Evolutionary conservation across 2,797 vertebrate species (phyloP).

Genomic region (Pagetopsis macropterus): DNA sequence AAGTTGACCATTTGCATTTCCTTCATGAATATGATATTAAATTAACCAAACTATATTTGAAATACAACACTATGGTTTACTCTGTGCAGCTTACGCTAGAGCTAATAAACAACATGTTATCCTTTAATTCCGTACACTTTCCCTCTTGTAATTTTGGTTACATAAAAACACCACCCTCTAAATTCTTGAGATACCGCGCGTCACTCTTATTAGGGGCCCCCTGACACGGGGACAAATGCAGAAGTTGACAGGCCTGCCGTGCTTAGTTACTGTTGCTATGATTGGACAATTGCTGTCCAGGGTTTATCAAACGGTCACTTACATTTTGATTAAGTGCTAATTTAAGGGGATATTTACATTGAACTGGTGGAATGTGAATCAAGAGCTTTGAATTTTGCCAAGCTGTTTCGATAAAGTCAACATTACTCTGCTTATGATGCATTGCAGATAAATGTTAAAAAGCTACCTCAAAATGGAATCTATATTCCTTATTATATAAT

Average conservation of each 20-base stretch:
- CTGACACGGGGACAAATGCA: not conserved
- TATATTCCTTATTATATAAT: constrained; percentile 3
- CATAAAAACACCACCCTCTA: not conserved
- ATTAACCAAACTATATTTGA: not conserved
- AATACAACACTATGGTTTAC: not conserved
- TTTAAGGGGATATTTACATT: not conserved
- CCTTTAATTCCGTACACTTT: too few relatives aligned
- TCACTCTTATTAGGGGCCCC: not conserved
- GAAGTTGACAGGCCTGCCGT: too few relatives aligned
- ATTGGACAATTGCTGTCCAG: not conserved
- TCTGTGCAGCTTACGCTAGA: not conserved
- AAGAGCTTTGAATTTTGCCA: not conserved
- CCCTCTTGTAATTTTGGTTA: not conserved
- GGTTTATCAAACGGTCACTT: not conserved
- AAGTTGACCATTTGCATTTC: too few relatives aligned
- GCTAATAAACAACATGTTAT: too few relatives aligned
- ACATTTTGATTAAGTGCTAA: not conserved
- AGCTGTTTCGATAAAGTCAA: not conserved
- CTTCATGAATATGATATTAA: too few relatives aligned
- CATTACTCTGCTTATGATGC: not conserved
- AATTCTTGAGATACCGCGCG: not conserved
- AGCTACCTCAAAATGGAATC: not conserved
- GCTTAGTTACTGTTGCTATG: not conserved
- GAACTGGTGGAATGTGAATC: not conserved
- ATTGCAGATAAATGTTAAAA: constrained; percentile 2